phyloP scores from a whole-genome alignment of 2,113 vertebrate species.

The Daphoenositta chrysoptera region DNA sequence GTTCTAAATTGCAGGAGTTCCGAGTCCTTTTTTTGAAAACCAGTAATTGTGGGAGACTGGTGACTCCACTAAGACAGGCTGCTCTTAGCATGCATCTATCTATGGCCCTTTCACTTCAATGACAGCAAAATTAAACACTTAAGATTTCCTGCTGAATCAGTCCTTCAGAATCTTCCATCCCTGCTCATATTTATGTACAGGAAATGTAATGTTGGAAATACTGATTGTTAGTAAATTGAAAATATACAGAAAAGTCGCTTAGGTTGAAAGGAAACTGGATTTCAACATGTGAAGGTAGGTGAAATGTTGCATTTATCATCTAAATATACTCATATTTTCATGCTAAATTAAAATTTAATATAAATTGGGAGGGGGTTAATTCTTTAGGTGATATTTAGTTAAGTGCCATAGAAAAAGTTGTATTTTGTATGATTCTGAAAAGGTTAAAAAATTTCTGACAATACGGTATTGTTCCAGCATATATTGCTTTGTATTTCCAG shows the following conservation, averaged over 20 bases:
- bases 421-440: not conserved
- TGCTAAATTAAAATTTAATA: not conserved
- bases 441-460: not conserved
- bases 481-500: not conserved
- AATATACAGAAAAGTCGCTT: not conserved
- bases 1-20: not conserved
- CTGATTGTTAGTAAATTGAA: not conserved
- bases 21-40: not conserved
- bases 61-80: not conserved
- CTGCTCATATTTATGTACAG: not conserved
- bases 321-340: not conserved
- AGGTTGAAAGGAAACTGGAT: not conserved
- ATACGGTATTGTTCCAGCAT: not conserved
- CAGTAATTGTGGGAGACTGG: not conserved
- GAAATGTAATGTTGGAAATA: not conserved
- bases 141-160: not conserved
- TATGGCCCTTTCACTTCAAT: not conserved
- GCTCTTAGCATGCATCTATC: not conserved
- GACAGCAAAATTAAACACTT: not conserved
- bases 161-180: not conserved
- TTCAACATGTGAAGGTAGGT: conserved; percentile 13
- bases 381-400: not conserved
- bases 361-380: not conserved
- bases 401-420: not conserved
- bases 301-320: not conserved